Evolutionary conservation across 2,113 vertebrate genomes (phyloP), one percentile per base, ranked within the genome.

Genomic region (Nibea coibor): DNA sequence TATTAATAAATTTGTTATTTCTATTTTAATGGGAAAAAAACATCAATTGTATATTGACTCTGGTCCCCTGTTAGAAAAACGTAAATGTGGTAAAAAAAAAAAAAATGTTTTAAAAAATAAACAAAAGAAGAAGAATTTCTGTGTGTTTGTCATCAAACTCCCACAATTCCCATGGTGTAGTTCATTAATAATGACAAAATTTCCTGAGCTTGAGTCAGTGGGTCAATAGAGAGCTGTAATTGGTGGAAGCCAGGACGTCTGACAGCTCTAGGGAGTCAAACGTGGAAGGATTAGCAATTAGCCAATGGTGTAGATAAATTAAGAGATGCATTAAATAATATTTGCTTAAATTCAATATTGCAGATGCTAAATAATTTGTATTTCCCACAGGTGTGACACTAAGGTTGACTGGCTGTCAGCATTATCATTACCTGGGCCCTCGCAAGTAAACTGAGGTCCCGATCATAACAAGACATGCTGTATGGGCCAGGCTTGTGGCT

Each of bases 221-320:
- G 26, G 28, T 85, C 76, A 79, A 31, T 66, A 62, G 24, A 71
- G 10, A 28, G 19, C 51, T 63, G 16, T n/a, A 1, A 70, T 1
- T 57, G 24, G 26, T 51, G 28, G 22, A 26, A 72, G 64, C 48
- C 1, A 51, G 26, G n/a, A 61, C 14, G 22, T 42, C 31, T 43
- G 42, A 47, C 22, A 64, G 9, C 45, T 64, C 68, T 20, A 17
- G 28, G 47, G 56, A 61, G 39, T 43, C 59, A 64, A 70, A 56
- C 16, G 71, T 4, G 10, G 15, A n/a, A 39, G 3, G 39, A 48
- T 50, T 39, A 39, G 11, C 47, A 58, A 50, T 71, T 16, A 54
- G 20, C 5, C 19, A n/a, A 28, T 11, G 53, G 66, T n/a, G 17
- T 4, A 7, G 19, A 28, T 10, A 15, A 39, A 78, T 15, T 8